Percentiles rank a stretch among this genome's conserved stretches.
Conservation (phyloP, 2,888 invertebrate genomes). For the Hydroisotoma schaefferi region DNA sequence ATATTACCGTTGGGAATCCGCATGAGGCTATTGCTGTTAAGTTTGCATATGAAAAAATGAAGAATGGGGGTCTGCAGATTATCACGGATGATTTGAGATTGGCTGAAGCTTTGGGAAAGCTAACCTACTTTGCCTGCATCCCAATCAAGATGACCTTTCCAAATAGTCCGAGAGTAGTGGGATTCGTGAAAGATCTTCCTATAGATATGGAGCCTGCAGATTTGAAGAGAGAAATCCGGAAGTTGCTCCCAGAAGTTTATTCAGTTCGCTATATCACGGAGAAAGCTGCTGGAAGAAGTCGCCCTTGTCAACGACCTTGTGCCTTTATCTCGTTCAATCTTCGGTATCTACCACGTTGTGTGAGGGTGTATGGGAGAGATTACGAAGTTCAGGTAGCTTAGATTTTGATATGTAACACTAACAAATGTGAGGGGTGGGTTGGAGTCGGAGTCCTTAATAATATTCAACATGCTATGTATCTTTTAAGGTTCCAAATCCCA, state of each 20-base stretch:
- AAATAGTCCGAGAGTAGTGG: slow-evolving; percentile 39
- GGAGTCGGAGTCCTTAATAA: background rate
- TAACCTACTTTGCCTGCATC: slow-evolving; percentile 33
- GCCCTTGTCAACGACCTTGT: slow-evolving; percentile 28
- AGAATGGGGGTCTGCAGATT: slow-evolving; percentile 38
- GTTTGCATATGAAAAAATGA: slow-evolving; percentile 42
- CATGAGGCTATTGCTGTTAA: slow-evolving; percentile 18
- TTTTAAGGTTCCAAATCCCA: slow-evolving; percentile 37
- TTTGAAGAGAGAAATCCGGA: slow-evolving; percentile 32
- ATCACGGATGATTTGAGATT: slow-evolving; percentile 29
- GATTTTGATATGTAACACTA: background rate
- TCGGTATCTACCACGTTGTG: slow-evolving; percentile 24
- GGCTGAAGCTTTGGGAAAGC: slow-evolving; percentile 22
- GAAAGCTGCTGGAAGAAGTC: background rate
- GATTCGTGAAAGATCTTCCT: slow-evolving; percentile 36
- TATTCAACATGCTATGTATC: background rate
- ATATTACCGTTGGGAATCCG: slow-evolving; percentile 26
- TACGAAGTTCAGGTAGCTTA: slow-evolving; percentile 34
- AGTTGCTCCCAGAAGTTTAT: slow-evolving; percentile 30
- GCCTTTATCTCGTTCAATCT: slow-evolving; percentile 41
- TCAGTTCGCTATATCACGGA: slow-evolving; percentile 39
- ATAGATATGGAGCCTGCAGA: slow-evolving; percentile 37
- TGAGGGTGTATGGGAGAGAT: slow-evolving; percentile 28
- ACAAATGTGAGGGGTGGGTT: background rate
- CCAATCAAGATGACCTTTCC: slow-evolving; percentile 39